Conservation (phyloP, 2,888 invertebrate genomes). For the Muschampia plurimacula region DNA sequence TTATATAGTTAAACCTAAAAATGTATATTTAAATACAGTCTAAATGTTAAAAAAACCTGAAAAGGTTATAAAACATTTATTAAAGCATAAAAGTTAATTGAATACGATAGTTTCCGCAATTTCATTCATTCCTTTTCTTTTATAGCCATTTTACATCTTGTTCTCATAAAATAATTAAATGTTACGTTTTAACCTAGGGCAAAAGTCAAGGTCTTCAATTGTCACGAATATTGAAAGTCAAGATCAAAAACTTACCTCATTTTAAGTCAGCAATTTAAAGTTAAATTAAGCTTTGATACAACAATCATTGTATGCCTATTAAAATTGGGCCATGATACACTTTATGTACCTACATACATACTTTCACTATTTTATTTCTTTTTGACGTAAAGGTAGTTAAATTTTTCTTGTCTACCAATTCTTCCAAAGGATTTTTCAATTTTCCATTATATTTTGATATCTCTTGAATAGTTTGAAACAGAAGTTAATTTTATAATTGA, state of each 20-base stretch:
- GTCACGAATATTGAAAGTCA: slow-evolving; percentile 26
- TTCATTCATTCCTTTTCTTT: not conserved
- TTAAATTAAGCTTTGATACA: too few relatives aligned
- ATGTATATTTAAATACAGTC: not conserved
- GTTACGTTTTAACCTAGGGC: slow-evolving; percentile 15
- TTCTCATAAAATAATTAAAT: slow-evolving; percentile 9
- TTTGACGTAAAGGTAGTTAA: too few relatives aligned
- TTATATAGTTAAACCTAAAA: too few relatives aligned
- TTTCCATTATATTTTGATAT: too few relatives aligned
- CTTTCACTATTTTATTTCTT: too few relatives aligned
- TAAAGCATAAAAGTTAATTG: not conserved
- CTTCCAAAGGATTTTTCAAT: too few relatives aligned
- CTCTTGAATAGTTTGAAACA: too few relatives aligned
- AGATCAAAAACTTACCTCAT: not conserved
- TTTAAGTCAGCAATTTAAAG: too few relatives aligned
- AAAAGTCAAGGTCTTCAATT: slow-evolving; percentile 28
- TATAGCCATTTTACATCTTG: not conserved
- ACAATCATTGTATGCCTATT: not conserved
- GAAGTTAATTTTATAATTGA: too few relatives aligned
- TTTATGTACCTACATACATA: too few relatives aligned
- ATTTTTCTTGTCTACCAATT: too few relatives aligned
- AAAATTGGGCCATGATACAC: not conserved
- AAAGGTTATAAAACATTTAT: not conserved
- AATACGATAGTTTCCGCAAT: not conserved
- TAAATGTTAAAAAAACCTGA: not conserved